A percentile compares a stretch with the other conserved stretches of the same genome.
Conservation (phyloP, 2,797 vertebrate genomes). For the Poeciliopsis paucimaculata region DNA sequence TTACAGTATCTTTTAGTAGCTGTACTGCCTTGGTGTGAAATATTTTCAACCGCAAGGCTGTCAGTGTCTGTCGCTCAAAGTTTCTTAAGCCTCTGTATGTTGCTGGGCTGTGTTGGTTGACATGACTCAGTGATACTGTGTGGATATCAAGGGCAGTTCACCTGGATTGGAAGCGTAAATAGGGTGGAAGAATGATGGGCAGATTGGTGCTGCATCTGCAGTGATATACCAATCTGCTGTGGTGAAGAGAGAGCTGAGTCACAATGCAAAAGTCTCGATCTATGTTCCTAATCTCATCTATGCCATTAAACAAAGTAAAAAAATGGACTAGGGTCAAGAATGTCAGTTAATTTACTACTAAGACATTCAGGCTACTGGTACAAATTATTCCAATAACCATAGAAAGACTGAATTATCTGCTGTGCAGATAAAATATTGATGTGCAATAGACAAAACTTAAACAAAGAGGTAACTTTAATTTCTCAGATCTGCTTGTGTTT, state of each 20-base stretch:
- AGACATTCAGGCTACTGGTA: conserved; percentile 17
- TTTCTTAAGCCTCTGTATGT: too few relatives aligned
- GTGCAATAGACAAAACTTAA: conserved; percentile 17
- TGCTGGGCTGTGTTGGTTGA: too few relatives aligned
- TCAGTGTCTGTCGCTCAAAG: too few relatives aligned
- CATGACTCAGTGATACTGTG: too few relatives aligned
- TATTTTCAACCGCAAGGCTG: not conserved
- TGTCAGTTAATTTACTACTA: conserved; percentile 19
- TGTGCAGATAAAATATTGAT: not conserved
- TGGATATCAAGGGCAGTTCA: too few relatives aligned
- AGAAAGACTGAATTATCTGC: conserved; percentile 13
- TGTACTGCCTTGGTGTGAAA: not conserved
- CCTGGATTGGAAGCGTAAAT: too few relatives aligned
- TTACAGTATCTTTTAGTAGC: not conserved
- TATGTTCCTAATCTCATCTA: not conserved
- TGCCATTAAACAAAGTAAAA: not conserved
- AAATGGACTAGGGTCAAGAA: not conserved
- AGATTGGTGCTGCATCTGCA: too few relatives aligned
- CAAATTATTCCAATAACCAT: conserved; percentile 9
- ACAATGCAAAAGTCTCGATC: too few relatives aligned
- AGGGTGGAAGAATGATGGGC: too few relatives aligned
- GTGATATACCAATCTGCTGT: too few relatives aligned
- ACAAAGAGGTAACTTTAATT: conserved; percentile 21
- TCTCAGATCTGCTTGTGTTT: conserved; percentile 6
- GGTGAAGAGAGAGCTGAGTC: too few relatives aligned